These are phyloP conservation scores for Aldrovandia affinis DNA, from an alignment of 2,797 vertebrate genomes.

Conservation along the genomic window DNA sequence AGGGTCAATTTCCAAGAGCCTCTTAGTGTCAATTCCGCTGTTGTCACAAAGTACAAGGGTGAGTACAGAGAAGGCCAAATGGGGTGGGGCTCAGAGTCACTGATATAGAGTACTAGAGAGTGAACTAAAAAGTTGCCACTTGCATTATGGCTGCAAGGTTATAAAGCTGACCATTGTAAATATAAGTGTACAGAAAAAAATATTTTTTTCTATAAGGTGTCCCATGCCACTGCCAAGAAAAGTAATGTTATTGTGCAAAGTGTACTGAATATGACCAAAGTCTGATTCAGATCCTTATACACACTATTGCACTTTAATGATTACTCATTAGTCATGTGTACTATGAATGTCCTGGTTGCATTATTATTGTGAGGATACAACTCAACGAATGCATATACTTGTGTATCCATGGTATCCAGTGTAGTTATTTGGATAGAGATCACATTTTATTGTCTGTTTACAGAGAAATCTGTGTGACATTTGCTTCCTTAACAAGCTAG, in stretches of 20 bases:
- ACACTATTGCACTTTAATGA: background rate
- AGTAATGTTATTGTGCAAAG: background rate
- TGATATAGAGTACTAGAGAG: background rate
- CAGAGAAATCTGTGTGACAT: no score
- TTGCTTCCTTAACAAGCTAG: no score
- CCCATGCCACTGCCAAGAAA: background rate
- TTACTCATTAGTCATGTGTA: background rate
- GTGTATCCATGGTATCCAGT: background rate
- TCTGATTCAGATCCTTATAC: background rate
- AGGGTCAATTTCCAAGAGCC: slow-evolving; percentile 87
- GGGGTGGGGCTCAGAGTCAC: background rate
- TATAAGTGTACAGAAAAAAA: background rate
- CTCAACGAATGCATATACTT: background rate
- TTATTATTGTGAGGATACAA: background rate
- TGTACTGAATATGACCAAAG: background rate
- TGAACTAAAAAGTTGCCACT: background rate
- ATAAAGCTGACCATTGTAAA: background rate
- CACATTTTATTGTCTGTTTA: no score
- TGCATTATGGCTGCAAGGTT: background rate
- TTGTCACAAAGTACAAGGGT: slow-evolving; percentile 93
- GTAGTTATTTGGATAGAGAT: no score
- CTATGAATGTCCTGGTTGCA: background rate
- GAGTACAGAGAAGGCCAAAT: slow-evolving; percentile 24
- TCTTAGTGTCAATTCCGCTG: slow-evolving; percentile 81
- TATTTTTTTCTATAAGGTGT: background rate